A percentile compares a stretch with the other conserved stretches of the same genome.
phyloP scores from a whole-genome alignment of 2,797 vertebrate genomes.

The Catharus ustulatus region DNA sequence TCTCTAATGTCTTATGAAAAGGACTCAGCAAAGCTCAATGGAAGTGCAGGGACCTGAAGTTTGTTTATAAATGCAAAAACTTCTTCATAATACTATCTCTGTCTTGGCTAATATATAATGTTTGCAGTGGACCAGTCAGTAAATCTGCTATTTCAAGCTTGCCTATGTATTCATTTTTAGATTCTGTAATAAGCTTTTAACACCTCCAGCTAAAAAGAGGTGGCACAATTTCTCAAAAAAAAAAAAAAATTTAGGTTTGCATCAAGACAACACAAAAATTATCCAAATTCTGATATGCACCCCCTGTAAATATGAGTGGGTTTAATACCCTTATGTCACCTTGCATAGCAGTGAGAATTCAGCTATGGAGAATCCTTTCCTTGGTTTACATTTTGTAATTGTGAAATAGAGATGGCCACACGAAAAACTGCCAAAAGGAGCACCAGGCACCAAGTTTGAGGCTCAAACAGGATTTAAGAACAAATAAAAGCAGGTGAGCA shows the following conservation, averaged over 20 bases:
- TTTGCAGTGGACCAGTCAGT: background rate
- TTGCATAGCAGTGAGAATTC: conserved; percentile 25
- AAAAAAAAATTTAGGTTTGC: background rate
- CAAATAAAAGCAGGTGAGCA: conserved; percentile 37
- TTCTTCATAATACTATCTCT: background rate
- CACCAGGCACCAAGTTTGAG: background rate
- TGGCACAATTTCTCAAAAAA: background rate
- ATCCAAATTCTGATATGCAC: background rate
- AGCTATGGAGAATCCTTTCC: background rate
- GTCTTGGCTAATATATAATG: background rate
- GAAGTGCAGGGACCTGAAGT: background rate
- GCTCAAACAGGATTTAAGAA: conserved; percentile 48
- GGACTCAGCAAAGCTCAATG: background rate
- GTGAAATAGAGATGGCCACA: background rate
- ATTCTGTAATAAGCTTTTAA: background rate
- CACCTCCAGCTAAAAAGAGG: background rate
- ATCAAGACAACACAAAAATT: background rate
- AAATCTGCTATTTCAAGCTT: background rate
- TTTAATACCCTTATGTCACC: background rate
- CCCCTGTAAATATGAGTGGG: background rate
- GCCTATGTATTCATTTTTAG: background rate
- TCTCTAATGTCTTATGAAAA: background rate
- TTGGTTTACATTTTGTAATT: conserved; percentile 17
- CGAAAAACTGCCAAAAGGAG: background rate
- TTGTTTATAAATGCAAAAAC: background rate